Evolutionary conservation across 2,113 vertebrate genomes (phyloP), one percentile per base, ranked within the genome.

Genomic region (Prunella himalayana): DNA sequence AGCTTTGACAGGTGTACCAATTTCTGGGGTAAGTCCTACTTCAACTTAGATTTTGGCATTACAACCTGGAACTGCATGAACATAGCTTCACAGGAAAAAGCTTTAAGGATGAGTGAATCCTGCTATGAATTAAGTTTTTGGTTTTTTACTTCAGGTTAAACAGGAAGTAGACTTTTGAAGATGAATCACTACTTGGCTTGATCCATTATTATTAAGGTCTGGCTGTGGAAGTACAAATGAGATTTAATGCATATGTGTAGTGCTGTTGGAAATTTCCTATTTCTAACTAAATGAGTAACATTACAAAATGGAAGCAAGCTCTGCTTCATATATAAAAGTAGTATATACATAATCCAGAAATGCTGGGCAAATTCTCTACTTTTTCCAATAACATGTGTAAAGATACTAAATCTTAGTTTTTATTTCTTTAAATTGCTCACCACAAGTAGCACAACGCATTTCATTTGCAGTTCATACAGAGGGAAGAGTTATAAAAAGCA

Each of bases 1-100:
- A 83, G 98, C 98, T 76, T 98, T 99, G 66, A 98, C 98, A 92
- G 99, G 99, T 87, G 98, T 99, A 81, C 99, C 99, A 25, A 99
- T 99, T 97, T 99, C 99, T 28, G 99, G 99, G 98, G 99, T 99
- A 98, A 99, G 98, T 95, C 82, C 66, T 72, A 6, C 45, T 64
- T 66, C 51, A 42, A 4, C 19, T 49, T 30, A 53, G 21, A 59
- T 50, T 89, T 42, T 91, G 35, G 2, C 15, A 20, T 69, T 13
- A 72, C 50, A 86, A 7, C 11, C 17, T 56, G 27, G 19, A 75
- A 42, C 42, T 77, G 16, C 23, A 44, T 33, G 41, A 84, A 51
- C 10, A 2, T 42, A 63, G 10, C 33, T 72, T 76, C 37, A 39
- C n/a, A 63, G 24, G 16, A 57, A 57, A 75, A 84, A 91, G 10